A percentile compares a stretch with the other conserved stretches of the same genome.
These are phyloP conservation scores for Malurus melanocephalus DNA, from an alignment of 2,113 vertebrate genomes.

Conservation along the genomic window DNA sequence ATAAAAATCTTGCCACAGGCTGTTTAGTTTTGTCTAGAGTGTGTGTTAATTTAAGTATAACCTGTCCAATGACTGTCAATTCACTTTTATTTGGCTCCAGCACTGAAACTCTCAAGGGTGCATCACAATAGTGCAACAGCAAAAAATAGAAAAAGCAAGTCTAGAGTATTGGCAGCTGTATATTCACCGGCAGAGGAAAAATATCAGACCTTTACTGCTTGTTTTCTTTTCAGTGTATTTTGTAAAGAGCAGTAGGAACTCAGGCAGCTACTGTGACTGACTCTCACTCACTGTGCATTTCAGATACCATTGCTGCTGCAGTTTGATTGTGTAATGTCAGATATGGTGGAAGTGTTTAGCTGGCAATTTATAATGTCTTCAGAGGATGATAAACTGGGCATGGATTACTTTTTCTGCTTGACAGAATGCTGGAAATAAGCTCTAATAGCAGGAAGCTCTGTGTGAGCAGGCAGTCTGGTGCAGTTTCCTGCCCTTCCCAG, in stretches of 20 bases:
- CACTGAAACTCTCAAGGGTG: not conserved
- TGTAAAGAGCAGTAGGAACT: not conserved
- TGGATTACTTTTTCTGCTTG: not conserved
- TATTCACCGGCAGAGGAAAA: not conserved
- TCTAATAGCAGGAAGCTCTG: not conserved
- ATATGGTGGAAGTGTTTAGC: not conserved
- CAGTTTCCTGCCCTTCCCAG: not conserved
- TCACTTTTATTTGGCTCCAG: not conserved
- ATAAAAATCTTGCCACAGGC: constrained; percentile 21
- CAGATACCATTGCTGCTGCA: not conserved
- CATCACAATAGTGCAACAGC: not conserved
- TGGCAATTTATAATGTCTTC: not conserved
- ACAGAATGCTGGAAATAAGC: not conserved
- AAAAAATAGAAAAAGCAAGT: not conserved
- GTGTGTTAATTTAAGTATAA: constrained; percentile 32
- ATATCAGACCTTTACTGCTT: not conserved
- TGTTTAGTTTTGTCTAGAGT: constrained; percentile 40
- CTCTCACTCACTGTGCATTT: not conserved
- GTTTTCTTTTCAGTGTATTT: not conserved
- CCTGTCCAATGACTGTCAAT: not conserved
- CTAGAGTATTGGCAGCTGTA: not conserved
- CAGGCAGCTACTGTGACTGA: not conserved
- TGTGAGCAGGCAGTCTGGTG: not conserved
- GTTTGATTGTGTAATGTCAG: not conserved
- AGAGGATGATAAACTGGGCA: not conserved